Conservation (phyloP, 2,113 vertebrate species). For the Campylorhamphus procurvoides region DNA sequence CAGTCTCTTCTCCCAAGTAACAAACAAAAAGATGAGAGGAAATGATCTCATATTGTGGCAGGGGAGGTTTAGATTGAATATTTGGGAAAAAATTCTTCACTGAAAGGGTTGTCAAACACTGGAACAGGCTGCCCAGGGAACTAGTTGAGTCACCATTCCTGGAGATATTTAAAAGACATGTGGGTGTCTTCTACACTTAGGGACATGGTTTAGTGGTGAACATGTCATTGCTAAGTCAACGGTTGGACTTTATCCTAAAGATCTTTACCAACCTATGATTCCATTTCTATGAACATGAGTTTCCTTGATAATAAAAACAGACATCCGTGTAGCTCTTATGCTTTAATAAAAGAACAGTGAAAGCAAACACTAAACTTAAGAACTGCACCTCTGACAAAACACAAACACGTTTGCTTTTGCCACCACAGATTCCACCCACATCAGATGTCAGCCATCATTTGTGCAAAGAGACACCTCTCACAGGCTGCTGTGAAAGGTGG, state of each 20-base stretch:
- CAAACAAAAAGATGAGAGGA: neutral
- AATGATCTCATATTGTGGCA: neutral
- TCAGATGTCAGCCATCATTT: neutral
- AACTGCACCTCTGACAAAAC: neutral
- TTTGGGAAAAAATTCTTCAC: neutral
- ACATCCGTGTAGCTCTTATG: neutral
- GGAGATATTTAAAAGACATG: neutral
- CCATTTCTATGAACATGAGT: neutral
- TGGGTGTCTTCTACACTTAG: neutral
- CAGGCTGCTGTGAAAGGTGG: neutral
- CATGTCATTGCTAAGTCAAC: neutral
- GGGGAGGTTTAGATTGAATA: neutral
- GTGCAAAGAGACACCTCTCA: neutral
- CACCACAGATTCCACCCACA: conserved; percentile 15
- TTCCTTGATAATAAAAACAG: neutral
- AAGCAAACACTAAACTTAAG: neutral
- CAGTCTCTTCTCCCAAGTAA: neutral
- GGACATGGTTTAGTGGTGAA: neutral
- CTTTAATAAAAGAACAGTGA: neutral
- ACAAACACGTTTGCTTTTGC: conserved; percentile 2
- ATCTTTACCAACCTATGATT: neutral
- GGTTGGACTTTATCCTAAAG: neutral
- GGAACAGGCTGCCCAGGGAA: neutral
- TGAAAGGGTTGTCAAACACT: accelerated
- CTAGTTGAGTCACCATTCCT: neutral